These are phyloP conservation scores for Orthosia gothica DNA, from an alignment of 2,888 invertebrate genomes.

Conservation along the genomic window DNA sequence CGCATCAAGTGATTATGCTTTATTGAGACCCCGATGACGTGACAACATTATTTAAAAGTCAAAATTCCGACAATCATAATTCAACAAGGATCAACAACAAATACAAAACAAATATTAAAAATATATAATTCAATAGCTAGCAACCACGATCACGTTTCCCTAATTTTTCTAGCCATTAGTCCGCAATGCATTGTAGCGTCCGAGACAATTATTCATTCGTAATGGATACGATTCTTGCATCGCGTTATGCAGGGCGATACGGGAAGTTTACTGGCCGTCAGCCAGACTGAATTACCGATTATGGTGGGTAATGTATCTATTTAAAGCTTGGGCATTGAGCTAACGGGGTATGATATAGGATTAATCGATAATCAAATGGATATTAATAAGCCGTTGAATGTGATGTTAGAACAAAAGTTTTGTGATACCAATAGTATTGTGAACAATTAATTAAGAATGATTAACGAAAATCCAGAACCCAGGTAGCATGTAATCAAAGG, in stretches of 20 bases:
- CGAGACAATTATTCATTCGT: slow-evolving; percentile 73
- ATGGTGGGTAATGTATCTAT: slow-evolving; percentile 55
- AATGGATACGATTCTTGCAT: slow-evolving; percentile 73
- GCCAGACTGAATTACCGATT: slow-evolving; percentile 63
- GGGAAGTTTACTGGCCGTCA: slow-evolving; percentile 63
- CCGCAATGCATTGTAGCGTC: slow-evolving; percentile 53
- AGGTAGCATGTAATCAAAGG: background rate
- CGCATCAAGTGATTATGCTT: no score
- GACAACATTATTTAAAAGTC: background rate
- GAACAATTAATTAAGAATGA: background rate
- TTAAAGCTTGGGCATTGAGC: slow-evolving; percentile 49
- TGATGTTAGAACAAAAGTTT: background rate
- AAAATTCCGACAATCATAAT: background rate
- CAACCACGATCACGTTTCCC: slow-evolving; percentile 35
- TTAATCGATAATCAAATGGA: slow-evolving; percentile 11
- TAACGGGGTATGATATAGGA: slow-evolving; percentile 24
- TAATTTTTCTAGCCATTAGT: slow-evolving; percentile 57
- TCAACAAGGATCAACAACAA: background rate
- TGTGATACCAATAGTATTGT: background rate
- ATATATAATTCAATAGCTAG: slow-evolving; percentile 40
- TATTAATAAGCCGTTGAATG: background rate
- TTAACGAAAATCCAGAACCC: background rate
- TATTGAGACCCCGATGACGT: background rate
- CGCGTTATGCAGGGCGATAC: slow-evolving; percentile 64
- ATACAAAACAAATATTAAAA: slow-evolving; percentile 28